Conservation (phyloP, 2,113 vertebrate genomes). For the Kryptolebias marmoratus region DNA sequence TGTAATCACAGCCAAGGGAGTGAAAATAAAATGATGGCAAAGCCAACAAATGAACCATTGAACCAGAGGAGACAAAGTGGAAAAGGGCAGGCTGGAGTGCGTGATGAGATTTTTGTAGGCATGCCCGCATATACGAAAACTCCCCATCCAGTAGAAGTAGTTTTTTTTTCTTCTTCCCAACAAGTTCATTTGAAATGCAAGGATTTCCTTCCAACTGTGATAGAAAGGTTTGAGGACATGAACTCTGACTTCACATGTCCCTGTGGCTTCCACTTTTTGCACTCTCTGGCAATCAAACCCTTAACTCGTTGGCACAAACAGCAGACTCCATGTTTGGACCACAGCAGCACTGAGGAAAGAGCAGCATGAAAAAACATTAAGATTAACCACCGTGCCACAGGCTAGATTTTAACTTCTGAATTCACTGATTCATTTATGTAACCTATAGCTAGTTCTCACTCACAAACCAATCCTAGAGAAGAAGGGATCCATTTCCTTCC, state of each 20-base stretch:
- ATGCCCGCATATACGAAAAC: conserved; percentile 20
- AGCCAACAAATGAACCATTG: conserved; percentile 30
- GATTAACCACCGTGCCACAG: neutral
- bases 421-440: conserved; percentile 29
- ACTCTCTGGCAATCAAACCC: conserved; percentile 18
- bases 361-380: neutral
- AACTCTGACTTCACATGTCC: neutral
- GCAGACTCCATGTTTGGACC: conserved; percentile 2
- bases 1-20: conserved; percentile 47
- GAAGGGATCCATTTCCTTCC: conserved; percentile 42
- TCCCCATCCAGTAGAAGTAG: neutral
- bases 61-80: neutral
- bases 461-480: conserved; percentile 24
- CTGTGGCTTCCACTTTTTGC: neutral
- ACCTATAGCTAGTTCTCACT: conserved; percentile 26
- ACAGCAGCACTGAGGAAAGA: conserved; percentile 8
- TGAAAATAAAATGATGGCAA: conserved; percentile 40
- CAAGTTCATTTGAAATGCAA: conserved; percentile 34
- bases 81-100: conserved; percentile 6
- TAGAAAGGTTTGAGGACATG: neutral
- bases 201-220: neutral
- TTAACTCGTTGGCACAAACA: conserved; percentile 10
- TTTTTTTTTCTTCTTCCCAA: conserved; percentile 13
- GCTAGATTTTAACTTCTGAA: conserved; percentile 1
- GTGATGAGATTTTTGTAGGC: neutral